Percentiles rank a stretch among this genome's conserved stretches.
phyloP scores from a whole-genome alignment of 2,797 vertebrate genomes.

The Periparus ater region DNA sequence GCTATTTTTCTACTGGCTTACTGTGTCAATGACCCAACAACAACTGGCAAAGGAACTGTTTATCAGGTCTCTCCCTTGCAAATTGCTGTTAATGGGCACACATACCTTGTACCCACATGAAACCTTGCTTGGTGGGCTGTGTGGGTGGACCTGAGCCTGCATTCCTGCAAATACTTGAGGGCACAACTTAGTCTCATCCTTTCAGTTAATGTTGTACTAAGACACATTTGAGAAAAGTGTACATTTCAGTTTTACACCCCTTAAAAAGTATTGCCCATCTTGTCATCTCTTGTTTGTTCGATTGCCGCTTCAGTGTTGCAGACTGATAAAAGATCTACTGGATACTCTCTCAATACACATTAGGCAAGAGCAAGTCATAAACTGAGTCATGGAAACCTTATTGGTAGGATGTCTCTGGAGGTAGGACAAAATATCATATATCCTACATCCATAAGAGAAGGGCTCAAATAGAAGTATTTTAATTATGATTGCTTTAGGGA shows the following conservation, averaged over 20 bases:
- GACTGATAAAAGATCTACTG: not conserved
- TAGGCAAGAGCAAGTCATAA: not conserved
- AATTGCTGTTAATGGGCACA: constrained; percentile 4
- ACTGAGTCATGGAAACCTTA: not conserved
- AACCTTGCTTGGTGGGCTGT: not conserved
- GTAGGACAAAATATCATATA: not conserved
- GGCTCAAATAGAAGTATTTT: not conserved
- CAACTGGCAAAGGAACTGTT: not conserved
- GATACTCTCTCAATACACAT: not conserved
- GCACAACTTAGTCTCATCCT: not conserved
- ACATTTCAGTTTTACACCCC: not conserved
- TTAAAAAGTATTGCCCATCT: not conserved
- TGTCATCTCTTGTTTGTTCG: not conserved
- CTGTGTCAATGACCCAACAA: not conserved
- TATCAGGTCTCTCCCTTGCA: not conserved
- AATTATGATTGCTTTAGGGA: not conserved
- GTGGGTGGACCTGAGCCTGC: not conserved
- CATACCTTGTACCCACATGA: not conserved
- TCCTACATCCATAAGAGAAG: not conserved
- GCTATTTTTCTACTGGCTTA: not conserved
- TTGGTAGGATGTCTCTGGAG: not conserved
- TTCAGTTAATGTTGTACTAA: not conserved
- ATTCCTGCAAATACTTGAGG: constrained; percentile 7
- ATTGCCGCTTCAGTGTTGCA: not conserved
- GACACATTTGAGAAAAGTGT: not conserved